Evolutionary conservation across 2,888 invertebrate genomes (phyloP).

Genomic region (Drosophila nr. fundita): DNA sequence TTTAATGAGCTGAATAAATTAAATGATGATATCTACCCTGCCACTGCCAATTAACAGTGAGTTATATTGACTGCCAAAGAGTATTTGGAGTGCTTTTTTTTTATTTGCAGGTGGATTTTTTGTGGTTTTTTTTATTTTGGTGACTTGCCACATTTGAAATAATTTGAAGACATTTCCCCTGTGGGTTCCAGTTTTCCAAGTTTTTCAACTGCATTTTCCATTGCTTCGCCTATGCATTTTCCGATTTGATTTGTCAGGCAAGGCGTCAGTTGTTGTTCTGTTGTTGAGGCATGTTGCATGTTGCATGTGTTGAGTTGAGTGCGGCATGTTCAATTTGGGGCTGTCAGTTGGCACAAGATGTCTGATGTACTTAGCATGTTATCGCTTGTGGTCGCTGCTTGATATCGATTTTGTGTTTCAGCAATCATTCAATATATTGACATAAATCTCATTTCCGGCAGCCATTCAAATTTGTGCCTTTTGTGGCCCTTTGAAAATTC

Average conservation of each 20-base stretch:
- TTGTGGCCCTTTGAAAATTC: constrained; percentile 6
- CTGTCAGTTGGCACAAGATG: constrained; percentile 33
- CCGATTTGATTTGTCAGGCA: constrained; percentile 29
- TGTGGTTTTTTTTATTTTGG: neutral
- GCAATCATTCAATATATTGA: constrained; percentile 44
- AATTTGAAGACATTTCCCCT: constrained; percentile 32
- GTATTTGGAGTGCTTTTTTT: neutral
- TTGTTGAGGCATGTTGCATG: constrained; percentile 44
- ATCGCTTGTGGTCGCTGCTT: constrained; percentile 5
- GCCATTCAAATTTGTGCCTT: constrained; percentile 6
- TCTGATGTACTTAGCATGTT: constrained; percentile 19
- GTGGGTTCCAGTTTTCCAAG: constrained; percentile 17
- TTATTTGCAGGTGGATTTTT: neutral
- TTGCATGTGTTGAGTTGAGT: constrained; percentile 32
- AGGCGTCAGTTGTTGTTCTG: constrained; percentile 5
- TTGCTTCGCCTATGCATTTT: constrained; percentile 24
- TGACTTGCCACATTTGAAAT: neutral
- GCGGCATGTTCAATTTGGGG: constrained; percentile 12
- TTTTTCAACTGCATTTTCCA: constrained; percentile 46
- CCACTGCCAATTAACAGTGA: neutral
- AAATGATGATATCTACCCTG: neutral
- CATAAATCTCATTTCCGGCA: constrained; percentile 31
- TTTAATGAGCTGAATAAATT: neutral
- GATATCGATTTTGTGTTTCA: constrained; percentile 23
- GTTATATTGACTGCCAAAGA: neutral